phyloP scores from a whole-genome alignment of 2,113 vertebrate species.

The Pseudopodoces humilis region DNA sequence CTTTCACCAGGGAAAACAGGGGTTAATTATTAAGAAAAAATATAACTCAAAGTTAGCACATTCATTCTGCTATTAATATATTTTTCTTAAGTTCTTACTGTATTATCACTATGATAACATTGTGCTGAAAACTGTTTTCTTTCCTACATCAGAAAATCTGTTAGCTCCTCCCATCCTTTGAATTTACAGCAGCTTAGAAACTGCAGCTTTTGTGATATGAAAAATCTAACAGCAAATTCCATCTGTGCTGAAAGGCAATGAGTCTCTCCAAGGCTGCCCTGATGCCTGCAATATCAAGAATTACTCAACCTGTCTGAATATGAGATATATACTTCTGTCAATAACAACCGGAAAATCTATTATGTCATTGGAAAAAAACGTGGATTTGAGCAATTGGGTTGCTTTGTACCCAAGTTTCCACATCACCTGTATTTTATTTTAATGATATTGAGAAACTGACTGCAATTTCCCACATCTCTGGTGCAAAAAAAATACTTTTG shows the following conservation, averaged over 20 bases:
- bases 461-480: neutral
- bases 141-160: neutral
- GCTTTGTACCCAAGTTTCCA: neutral
- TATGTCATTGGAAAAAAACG: neutral
- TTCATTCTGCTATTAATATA: neutral
- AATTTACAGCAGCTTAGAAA: neutral
- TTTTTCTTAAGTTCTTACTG: neutral
- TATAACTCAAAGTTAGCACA: neutral
- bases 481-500: neutral
- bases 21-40: neutral
- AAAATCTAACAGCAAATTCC: neutral
- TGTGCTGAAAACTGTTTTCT: neutral
- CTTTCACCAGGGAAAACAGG: fast-evolving
- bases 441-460: neutral
- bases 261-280: neutral
- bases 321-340: neutral
- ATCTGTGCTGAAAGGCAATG: neutral
- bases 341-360: neutral
- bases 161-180: neutral
- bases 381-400: neutral
- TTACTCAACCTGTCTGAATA: neutral
- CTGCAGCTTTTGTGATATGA: neutral
- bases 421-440: neutral
- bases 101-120: neutral
- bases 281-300: neutral